These are phyloP conservation scores for Pseudomyrmex sp. DNA, from an alignment of 1,140 invertebrate species.

Conservation along the genomic window DNA sequence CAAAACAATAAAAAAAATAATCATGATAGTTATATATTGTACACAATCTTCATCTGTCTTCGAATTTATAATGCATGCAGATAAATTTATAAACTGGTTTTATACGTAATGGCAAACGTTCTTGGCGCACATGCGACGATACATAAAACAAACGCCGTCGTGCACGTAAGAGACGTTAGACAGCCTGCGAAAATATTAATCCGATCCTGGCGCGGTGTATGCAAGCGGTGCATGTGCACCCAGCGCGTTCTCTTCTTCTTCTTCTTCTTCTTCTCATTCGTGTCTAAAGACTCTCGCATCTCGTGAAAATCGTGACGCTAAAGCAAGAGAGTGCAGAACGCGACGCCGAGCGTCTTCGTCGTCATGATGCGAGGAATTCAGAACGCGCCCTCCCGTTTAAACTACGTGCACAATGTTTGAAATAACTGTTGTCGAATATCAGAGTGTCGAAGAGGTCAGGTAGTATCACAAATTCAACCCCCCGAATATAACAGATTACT, in stretches of 20 bases:
- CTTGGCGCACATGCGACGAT: too few relatives aligned
- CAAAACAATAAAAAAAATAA: not conserved
- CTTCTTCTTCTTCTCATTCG: not conserved
- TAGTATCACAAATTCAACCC: not conserved
- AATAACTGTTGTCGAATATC: conserved; percentile 8
- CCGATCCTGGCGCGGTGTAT: not conserved
- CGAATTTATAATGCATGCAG: not conserved
- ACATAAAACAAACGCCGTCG: not conserved
- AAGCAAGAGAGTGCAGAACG: not conserved
- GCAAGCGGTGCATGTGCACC: not conserved
- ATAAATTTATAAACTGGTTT: conserved; percentile 2
- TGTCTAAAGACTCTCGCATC: conserved; percentile 12
- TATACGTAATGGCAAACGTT: not conserved
- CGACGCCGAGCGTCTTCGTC: not conserved
- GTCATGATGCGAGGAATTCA: conserved; percentile 1
- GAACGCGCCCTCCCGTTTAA: conserved; percentile 13
- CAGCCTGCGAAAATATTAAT: conserved; percentile 25
- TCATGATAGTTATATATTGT: too few relatives aligned
- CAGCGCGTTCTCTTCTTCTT: not conserved
- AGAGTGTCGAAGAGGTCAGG: not conserved
- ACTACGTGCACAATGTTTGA: conserved; percentile 28
- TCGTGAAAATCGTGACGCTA: conserved; percentile 40
- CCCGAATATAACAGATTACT: not conserved
- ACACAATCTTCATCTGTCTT: too few relatives aligned
- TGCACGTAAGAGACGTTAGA: not conserved